phyloP scores from a whole-genome alignment of 2,797 vertebrate species.

The Danio tinwini region DNA sequence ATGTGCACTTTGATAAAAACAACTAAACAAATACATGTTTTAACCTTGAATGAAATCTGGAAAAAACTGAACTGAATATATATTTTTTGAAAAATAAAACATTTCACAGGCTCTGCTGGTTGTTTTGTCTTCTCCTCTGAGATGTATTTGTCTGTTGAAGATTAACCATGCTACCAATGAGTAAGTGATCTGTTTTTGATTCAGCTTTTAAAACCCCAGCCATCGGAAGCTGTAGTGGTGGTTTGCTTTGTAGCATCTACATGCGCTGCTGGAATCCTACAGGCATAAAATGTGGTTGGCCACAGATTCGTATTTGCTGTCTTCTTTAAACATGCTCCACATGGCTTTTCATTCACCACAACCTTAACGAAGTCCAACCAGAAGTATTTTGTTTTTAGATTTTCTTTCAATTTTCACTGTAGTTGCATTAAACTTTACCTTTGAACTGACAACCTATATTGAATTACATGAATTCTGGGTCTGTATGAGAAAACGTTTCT shows the following conservation, averaged over 20 bases:
- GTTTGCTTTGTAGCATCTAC: conserved; percentile 54
- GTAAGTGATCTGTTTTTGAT: conserved; percentile 52
- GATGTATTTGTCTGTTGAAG: conserved; percentile 17
- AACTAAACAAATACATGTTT: too few species aligned
- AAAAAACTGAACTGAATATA: too few species aligned
- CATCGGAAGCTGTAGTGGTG: conserved; percentile 53
- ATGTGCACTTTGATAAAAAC: too few species aligned
- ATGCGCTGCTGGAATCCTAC: conserved; percentile 50
- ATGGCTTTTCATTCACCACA: conserved; percentile 25
- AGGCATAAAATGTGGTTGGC: conserved; percentile 49
- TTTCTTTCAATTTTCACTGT: background rate
- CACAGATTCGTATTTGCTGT: conserved; percentile 44
- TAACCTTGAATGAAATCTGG: too few species aligned
- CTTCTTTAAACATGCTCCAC: conserved; percentile 46
- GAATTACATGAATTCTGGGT: background rate
- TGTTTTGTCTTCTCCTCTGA: background rate
- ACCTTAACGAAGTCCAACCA: conserved; percentile 11
- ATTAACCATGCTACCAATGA: conserved; percentile 11
- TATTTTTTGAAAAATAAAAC: too few species aligned
- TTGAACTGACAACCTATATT: background rate
- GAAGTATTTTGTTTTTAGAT: conserved; percentile 4
- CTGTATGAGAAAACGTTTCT: background rate
- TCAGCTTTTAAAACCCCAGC: conserved; percentile 44
- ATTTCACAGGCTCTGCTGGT: background rate
- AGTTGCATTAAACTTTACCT: background rate